These are phyloP conservation scores for Euborellia annulipes DNA, from an alignment of 1,140 invertebrate species.

Conservation along the genomic window DNA sequence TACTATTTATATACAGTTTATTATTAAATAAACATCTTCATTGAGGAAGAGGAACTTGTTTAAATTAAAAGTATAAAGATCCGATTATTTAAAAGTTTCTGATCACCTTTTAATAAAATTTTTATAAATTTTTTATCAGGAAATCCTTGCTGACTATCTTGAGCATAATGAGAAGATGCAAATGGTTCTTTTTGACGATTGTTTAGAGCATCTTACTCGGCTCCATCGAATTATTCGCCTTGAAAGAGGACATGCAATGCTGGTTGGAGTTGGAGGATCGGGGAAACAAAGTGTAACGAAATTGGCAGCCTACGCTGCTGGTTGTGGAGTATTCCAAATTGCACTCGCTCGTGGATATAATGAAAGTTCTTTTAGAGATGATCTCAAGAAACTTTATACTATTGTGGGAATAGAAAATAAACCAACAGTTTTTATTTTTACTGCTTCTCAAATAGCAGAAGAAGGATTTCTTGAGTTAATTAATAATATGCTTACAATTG, in stretches of 20 bases:
- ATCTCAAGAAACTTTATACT: conserved; percentile 64
- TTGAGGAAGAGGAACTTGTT: neutral
- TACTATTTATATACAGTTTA: conserved; percentile 26
- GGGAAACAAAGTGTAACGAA: conserved; percentile 62
- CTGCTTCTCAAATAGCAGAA: conserved; percentile 51
- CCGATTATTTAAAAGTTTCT: no score
- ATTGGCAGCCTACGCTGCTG: conserved; percentile 57
- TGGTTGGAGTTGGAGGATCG: conserved; percentile 73
- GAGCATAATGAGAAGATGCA: conserved; percentile 45
- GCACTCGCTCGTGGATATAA: conserved; percentile 63
- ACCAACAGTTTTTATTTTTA: conserved; percentile 67
- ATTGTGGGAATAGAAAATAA: conserved; percentile 60
- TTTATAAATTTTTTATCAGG: conserved; percentile 11
- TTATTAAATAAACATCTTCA: neutral
- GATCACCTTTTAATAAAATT: neutral
- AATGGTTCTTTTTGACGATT: conserved; percentile 79
- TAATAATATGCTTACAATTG: conserved; percentile 77
- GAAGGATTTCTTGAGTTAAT: conserved; percentile 67
- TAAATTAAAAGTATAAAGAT: no score
- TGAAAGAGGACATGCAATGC: conserved; percentile 64
- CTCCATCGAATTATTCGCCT: conserved; percentile 68
- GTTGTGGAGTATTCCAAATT: conserved; percentile 71
- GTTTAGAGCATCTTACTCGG: conserved; percentile 71
- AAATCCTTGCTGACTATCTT: conserved; percentile 77
- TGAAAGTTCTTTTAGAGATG: conserved; percentile 65